A percentile compares a stretch with the other conserved stretches of the same genome.
Conservation (phyloP, 2,113 vertebrate genomes). For the Corythoichthys haematopterus region DNA sequence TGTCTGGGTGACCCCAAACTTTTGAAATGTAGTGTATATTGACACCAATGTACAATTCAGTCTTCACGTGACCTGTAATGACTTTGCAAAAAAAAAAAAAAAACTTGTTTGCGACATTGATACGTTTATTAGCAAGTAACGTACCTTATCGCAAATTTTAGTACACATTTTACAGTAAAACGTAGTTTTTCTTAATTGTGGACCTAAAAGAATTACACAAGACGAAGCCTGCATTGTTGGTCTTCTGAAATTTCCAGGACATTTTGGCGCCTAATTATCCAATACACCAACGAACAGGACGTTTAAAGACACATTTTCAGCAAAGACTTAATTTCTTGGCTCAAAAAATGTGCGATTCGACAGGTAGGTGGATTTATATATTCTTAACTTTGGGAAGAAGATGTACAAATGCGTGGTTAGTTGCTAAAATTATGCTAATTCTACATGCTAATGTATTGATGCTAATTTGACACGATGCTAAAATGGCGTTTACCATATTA, state of each 20-base stretch:
- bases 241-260: not conserved
- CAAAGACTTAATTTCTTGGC: not conserved
- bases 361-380: constrained; percentile 23
- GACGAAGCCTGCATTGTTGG: no score
- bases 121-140: no score
- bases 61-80: no score
- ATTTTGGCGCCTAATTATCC: no score
- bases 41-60: no score
- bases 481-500: not conserved
- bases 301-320: not conserved
- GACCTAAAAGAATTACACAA: no score
- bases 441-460: no score
- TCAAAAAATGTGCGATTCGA: constrained; percentile 8
- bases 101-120: no score
- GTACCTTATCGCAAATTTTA: no score
- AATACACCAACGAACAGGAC: not conserved
- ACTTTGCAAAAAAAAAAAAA: no score
- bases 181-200: not conserved
- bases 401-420: not conserved
- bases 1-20: no score
- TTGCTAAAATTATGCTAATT: not conserved
- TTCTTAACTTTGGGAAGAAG: not conserved
- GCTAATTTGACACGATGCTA: not conserved
- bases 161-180: not conserved
- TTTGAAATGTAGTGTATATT: no score